phyloP scores from a whole-genome alignment of 2,797 vertebrate species.

The Chelmon rostratus region DNA sequence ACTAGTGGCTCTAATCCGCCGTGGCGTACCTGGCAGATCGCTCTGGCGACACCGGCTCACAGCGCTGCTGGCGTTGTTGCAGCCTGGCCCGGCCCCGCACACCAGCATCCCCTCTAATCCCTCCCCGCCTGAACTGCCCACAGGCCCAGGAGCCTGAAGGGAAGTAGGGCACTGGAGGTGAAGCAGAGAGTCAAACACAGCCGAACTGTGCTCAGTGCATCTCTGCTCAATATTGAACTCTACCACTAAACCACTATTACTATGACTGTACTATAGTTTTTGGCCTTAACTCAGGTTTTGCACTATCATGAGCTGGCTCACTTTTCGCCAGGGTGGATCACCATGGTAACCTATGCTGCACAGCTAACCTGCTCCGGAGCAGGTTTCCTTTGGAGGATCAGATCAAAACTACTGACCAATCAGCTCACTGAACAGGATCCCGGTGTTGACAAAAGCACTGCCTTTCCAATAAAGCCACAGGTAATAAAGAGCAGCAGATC shows the following conservation, averaged over 20 bases:
- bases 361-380: background rate
- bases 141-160: conserved; percentile 54
- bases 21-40: conserved; percentile 90
- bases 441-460: background rate
- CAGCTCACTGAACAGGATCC: background rate
- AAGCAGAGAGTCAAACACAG: conserved; percentile 77
- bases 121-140: conserved; percentile 46
- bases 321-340: background rate
- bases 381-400: background rate
- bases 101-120: conserved; percentile 85
- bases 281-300: background rate
- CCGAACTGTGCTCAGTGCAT: background rate
- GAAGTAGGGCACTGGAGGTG: conserved; percentile 84
- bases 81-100: conserved; percentile 80
- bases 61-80: conserved; percentile 81
- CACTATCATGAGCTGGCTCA: background rate
- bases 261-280: no score
- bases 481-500: no score
- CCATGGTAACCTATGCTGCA: background rate
- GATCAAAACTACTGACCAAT: background rate
- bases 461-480: background rate
- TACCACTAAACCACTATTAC: background rate
- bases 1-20: conserved; percentile 88
- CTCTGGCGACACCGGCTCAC: conserved; percentile 87
- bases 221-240: background rate